A percentile compares a stretch with the other conserved stretches of the same genome.
Conservation (phyloP, 2,113 vertebrate genomes). For the Butorides virescens region DNA sequence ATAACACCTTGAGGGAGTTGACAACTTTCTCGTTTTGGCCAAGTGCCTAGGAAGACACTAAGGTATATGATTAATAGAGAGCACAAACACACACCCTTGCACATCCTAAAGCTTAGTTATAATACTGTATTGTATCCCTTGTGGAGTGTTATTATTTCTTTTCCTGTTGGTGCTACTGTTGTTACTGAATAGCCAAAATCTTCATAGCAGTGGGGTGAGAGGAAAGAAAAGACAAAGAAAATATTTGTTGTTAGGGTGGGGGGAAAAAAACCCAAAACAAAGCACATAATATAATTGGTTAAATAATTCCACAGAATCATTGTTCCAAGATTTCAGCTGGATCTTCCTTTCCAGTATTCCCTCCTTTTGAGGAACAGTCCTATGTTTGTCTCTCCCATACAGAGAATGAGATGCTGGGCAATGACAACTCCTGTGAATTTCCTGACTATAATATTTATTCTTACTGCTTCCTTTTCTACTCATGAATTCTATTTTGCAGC, state of each 20-base stretch:
- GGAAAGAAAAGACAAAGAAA: not conserved
- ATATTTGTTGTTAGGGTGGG: not conserved
- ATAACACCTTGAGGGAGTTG: conserved; percentile 12
- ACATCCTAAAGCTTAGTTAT: not conserved
- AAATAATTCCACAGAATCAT: not conserved
- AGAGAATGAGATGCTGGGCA: not conserved
- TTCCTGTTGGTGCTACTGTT: not conserved
- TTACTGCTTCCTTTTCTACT: conserved; percentile 42
- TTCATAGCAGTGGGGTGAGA: not conserved
- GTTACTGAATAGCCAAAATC: not conserved
- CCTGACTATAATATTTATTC: not conserved
- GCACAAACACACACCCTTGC: not conserved
- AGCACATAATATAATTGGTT: not conserved
- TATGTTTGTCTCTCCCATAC: not conserved
- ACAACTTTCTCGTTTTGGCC: conserved; percentile 51
- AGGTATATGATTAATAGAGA: conserved; percentile 42
- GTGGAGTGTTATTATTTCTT: not conserved
- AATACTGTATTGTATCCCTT: not conserved
- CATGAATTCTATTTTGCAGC: conserved; percentile 24
- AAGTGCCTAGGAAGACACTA: conserved; percentile 34
- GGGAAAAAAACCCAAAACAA: not conserved
- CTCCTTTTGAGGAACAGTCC: not conserved
- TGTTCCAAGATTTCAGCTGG: not conserved
- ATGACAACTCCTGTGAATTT: not conserved
- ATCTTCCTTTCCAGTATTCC: not conserved